Conservation (phyloP, 2,113 vertebrate genomes). For the Atrichornis clamosus region DNA sequence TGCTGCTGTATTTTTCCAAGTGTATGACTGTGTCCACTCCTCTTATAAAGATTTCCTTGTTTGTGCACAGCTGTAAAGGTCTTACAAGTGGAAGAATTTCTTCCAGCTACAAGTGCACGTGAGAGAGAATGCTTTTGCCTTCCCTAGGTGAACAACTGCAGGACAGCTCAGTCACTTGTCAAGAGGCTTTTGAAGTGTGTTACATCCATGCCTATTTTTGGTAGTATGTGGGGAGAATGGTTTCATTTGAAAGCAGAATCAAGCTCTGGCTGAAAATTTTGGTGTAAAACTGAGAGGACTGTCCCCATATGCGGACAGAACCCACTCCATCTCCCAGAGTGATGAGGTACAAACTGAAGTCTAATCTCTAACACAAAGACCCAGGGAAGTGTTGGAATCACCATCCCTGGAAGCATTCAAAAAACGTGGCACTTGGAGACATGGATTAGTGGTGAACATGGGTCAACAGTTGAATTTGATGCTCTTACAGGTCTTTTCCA, state of each 20-base stretch:
- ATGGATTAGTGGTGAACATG: not conserved
- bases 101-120: not conserved
- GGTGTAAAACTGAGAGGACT: not conserved
- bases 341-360: not conserved
- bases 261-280: not conserved
- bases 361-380: not conserved
- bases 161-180: not conserved
- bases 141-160: not conserved
- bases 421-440: not conserved
- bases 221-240: not conserved
- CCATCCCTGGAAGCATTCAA: not conserved
- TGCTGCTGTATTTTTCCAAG: not conserved
- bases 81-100: not conserved
- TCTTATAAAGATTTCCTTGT: slow-evolving; percentile 14
- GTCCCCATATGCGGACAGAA: not conserved
- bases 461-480: not conserved
- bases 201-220: not conserved
- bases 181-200: accelerated
- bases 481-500: not conserved
- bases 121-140: not conserved
- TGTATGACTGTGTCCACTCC: not conserved
- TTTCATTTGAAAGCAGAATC: not conserved
- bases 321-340: not conserved
- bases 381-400: not conserved
- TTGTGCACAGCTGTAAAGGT: not conserved